Conservation (phyloP, 2,888 invertebrate genomes). For the Salpingus planirostris region DNA sequence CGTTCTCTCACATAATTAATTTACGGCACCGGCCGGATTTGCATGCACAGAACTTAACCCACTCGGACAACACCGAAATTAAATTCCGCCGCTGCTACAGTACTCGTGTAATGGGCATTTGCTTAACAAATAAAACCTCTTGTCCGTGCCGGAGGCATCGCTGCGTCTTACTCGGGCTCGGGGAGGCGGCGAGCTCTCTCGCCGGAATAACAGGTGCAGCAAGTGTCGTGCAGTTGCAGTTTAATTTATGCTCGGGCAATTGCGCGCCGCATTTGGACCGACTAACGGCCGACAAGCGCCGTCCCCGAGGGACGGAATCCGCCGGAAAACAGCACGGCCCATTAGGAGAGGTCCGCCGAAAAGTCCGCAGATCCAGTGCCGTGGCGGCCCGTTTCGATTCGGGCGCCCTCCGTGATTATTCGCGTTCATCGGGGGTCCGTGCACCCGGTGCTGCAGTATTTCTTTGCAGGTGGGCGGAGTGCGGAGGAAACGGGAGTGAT, state of each 20-base stretch:
- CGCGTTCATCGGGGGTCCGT: no score
- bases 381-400: no score
- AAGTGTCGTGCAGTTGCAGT: constrained; percentile 24
- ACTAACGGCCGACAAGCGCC: constrained; percentile 25
- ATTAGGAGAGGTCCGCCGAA: no score
- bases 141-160: constrained; percentile 9
- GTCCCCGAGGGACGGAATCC: no score
- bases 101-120: constrained; percentile 37
- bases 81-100: constrained; percentile 35
- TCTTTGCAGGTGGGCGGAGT: no score
- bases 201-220: constrained; percentile 27
- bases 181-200: constrained; percentile 1
- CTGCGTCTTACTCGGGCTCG: constrained; percentile 11
- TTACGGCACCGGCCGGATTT: constrained; percentile 39
- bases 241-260: constrained; percentile 28
- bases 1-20: constrained; percentile 39
- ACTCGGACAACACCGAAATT: constrained; percentile 43
- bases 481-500: no score
- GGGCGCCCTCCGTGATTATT: no score
- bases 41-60: constrained; percentile 42
- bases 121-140: constrained; percentile 39
- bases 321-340: no score
- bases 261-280: constrained; percentile 19
- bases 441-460: no score
- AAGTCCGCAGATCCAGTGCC: no score